Base-by-base conservation (phyloP, 1,140 invertebrate genomes). In the Grapholita molesta region DNA sequence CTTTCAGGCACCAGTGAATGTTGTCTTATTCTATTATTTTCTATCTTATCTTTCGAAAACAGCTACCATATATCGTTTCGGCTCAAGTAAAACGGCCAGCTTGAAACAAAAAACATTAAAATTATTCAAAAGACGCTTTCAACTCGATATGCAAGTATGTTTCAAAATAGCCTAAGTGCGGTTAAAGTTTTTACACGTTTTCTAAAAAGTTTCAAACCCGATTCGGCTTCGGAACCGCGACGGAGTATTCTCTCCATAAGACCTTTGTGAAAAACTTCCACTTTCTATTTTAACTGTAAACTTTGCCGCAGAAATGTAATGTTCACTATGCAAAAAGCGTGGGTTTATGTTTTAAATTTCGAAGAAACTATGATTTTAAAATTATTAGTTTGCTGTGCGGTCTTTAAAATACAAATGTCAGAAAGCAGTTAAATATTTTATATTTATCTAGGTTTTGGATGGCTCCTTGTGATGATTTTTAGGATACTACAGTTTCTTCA, bases 171-270 rank as follows among this genome's bases (percentile, higher is more conserved):
- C 21, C 55, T 8, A 15, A 61, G n/a, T 61, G 55, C 55, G 55
- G 55, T 61, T 61, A 25, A 61, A 61, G 25, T 61, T 61, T n/a
- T 25, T 28, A 61, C 55, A 61, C 18, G 55, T 61, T 61, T n/a
- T 30, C 18, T 25, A 61, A 61, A 61, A 61, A 61, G 55, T 61
- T 61, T 28, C 1, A n/a, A 57, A 32, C 55, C 21, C 28, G 12
- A 61, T 61, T 61, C 55, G 28, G 55, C 55, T 61, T 61, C 55
- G 1, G 55, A 61, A 61, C 55, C 25, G 25, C 25, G 9, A 57
- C 18, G 23, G 15, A 57, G 35, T 38, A 25, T 61, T 61, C 24
- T 28, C 55, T 30, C 30, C 32, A 25, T 25, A 25, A 61, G 55
- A 25, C 55, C 11, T 61, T 61, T 30, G 53, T 12, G 38, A 18